Base-by-base conservation (phyloP, 2,888 invertebrate species). In the Busseola fusca region DNA sequence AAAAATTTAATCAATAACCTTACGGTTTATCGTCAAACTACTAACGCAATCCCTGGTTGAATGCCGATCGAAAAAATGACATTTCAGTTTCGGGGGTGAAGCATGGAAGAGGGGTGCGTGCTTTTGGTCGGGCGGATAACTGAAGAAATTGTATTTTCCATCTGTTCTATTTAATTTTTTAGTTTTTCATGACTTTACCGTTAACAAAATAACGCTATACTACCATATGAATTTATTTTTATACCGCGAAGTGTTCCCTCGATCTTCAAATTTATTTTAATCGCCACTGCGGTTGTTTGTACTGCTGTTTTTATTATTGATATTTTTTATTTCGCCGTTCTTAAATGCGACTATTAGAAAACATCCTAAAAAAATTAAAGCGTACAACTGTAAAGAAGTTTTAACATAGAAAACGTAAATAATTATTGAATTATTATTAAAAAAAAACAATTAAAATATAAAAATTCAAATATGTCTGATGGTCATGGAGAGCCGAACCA, bases 11-110 rank as follows among this genome's bases (percentile, higher is more conserved):
- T 30, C 30, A 40, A 7, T 54, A 16, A 5, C 6, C 21, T 14
- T 45, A 60, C 85, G 83, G 85, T 85, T 84, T 60, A 69, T 60
- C 18, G 54, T 10, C 0, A 30, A 58, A 42, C 14, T 50, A 27
- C 21, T 42, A 57, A 50, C 27, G 66, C 63, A 80, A 87, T 82
- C 89, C 73, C 87, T 89, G 82, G 48, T 67, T 82, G 74, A 89
- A 91, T 87, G 87, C 88, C 92, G 93, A 92, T 92, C 93, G 93
- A 93, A 91, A 90, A 93, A 91, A 88, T 94, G 93, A 94, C 93
- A 90, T 93, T 93, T 92, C 89, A 89, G 88, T 88, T 78, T 85
- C 89, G 87, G 90, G 90, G 89, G 90, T 89, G 90, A 90, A 90
- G 87, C 82, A 89, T 88, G 87, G 83, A 81, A 82, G 88, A 82